Percentiles rank a stretch among this genome's conserved stretches.
Conservation (phyloP, 1,140 invertebrate genomes). For the Nasonia giraulti region DNA sequence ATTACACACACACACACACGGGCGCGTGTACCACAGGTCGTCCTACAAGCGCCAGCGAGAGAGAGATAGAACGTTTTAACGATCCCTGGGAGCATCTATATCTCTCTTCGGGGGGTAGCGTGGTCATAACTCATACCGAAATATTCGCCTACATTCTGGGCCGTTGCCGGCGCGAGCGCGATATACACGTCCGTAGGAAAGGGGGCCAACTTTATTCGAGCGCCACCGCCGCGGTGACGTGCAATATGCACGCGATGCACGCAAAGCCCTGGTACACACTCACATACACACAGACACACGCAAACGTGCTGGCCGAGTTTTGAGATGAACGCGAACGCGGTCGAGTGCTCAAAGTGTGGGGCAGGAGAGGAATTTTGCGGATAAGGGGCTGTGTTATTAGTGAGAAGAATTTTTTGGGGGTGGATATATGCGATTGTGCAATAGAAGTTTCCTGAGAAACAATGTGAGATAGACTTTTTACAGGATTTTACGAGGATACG, state of each 20-base stretch:
- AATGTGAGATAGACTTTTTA: neutral
- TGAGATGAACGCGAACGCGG: neutral
- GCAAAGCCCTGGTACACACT: conserved; percentile 28
- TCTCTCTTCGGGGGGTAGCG: conserved; percentile 50
- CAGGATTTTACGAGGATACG: neutral
- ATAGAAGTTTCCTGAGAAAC: neutral
- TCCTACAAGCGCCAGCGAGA: neutral
- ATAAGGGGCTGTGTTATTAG: neutral
- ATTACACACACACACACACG: neutral
- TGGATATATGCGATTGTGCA: neutral
- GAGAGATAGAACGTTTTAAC: conserved; percentile 52
- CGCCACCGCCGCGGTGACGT: conserved; percentile 48
- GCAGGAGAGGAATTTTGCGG: neutral
- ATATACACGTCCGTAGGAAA: conserved; percentile 40
- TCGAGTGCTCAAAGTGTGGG: neutral
- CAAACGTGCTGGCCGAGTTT: neutral
- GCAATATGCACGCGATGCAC: conserved; percentile 59
- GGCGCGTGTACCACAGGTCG: too few relatives aligned
- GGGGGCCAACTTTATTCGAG: conserved; percentile 49
- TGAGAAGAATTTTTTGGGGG: neutral
- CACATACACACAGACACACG: too few relatives aligned
- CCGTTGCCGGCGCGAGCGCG: conserved; percentile 43
- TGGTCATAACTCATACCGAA: conserved; percentile 68
- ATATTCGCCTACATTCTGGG: conserved; percentile 69
- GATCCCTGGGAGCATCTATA: conserved; percentile 52